phyloP scores from a whole-genome alignment of 2,888 invertebrate genomes.

The Embidobia sp. region DNA sequence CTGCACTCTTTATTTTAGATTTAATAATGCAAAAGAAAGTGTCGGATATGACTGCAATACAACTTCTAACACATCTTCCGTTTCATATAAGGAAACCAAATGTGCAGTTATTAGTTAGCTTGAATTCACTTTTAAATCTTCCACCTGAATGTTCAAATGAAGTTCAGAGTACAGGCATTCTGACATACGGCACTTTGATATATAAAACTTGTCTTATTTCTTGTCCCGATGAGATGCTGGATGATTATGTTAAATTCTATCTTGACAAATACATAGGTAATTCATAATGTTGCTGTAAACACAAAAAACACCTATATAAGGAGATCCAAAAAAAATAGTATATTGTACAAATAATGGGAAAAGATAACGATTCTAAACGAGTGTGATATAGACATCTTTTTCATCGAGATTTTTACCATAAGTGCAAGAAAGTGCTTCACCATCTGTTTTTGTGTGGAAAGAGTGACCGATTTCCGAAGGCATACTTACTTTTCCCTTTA shows the following conservation, averaged over 20 bases:
- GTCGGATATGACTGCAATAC: slow-evolving; percentile 85
- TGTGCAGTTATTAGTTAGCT: slow-evolving; percentile 82
- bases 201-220: slow-evolving; percentile 84
- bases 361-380: too few species aligned
- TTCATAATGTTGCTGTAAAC: too few species aligned
- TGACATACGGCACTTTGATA: slow-evolving; percentile 87
- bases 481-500: too few species aligned
- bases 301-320: too few species aligned
- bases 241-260: slow-evolving; percentile 87
- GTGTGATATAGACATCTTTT: too few species aligned
- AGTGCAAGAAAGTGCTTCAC: too few species aligned
- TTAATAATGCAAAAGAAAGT: slow-evolving; percentile 85
- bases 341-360: neutral
- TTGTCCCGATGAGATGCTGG: slow-evolving; percentile 86
- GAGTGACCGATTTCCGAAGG: too few species aligned
- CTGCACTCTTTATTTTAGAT: slow-evolving; percentile 86
- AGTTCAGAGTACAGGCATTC: slow-evolving; percentile 86
- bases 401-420: too few species aligned
- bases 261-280: slow-evolving; percentile 86
- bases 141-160: slow-evolving; percentile 81
- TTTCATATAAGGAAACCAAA: slow-evolving; percentile 86
- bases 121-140: slow-evolving; percentile 83
- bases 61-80: slow-evolving; percentile 86
- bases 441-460: too few species aligned
- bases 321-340: too few species aligned